Evolutionary conservation across 2,888 invertebrate species (phyloP).

Genomic region (Salticus scenicus): DNA sequence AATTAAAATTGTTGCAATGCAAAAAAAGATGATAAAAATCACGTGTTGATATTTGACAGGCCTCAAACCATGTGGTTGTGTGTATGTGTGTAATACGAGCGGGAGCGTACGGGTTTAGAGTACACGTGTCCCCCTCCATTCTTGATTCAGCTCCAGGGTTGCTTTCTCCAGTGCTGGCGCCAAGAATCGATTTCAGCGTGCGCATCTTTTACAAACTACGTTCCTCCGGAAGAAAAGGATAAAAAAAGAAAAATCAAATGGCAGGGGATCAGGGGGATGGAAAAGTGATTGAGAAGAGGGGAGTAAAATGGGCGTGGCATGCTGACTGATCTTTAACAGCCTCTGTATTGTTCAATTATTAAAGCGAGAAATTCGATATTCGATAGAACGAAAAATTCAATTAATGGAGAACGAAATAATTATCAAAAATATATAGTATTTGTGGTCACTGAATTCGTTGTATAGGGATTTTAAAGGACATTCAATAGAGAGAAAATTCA

Average conservation of each 20-base stretch:
- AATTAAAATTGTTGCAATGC: too few relatives aligned
- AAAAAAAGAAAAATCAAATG: background rate
- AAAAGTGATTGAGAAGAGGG: background rate
- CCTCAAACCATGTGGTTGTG: background rate
- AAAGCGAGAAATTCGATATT: too few relatives aligned
- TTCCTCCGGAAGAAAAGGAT: background rate
- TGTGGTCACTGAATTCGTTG: too few relatives aligned
- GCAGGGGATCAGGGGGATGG: background rate
- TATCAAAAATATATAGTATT: too few relatives aligned
- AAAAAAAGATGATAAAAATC: background rate
- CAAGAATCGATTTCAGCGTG: slow-evolving; percentile 1
- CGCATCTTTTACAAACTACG: background rate
- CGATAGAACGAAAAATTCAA: too few relatives aligned
- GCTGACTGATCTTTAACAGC: background rate
- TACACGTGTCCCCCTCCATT: slow-evolving; percentile 12
- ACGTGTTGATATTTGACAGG: slow-evolving; percentile 12
- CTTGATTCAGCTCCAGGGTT: background rate
- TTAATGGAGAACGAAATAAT: too few relatives aligned
- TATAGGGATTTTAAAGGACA: too few relatives aligned
- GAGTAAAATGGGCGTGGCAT: background rate
- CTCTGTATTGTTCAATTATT: too few relatives aligned
- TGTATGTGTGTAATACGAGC: background rate
- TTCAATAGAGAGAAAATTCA: too few relatives aligned
- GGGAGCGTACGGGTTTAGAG: background rate
- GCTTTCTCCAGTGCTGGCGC: background rate